A percentile compares a stretch with the other conserved stretches of the same genome.
phyloP scores from a whole-genome alignment of 2,888 invertebrate species.

The Orchestes rusci region DNA sequence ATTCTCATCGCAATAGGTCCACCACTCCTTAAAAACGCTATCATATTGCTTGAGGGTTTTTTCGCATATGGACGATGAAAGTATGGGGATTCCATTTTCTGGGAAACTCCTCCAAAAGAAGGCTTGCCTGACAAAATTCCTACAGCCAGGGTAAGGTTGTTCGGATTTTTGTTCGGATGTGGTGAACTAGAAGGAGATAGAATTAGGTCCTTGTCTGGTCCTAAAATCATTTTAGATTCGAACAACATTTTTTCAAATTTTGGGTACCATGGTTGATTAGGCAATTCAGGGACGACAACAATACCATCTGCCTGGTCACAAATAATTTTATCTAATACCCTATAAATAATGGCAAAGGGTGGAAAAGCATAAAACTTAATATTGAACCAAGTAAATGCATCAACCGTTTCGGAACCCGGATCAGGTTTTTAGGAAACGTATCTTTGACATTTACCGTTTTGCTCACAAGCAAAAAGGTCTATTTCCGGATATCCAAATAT shows the following conservation, averaged over 20 bases:
- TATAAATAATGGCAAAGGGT: slow-evolving; percentile 29
- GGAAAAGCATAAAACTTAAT: slow-evolving; percentile 29
- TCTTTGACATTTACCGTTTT: slow-evolving; percentile 28
- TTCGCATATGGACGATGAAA: slow-evolving; percentile 24
- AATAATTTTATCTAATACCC: slow-evolving; percentile 29
- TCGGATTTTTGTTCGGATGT: slow-evolving; percentile 24
- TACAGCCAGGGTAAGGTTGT: slow-evolving; percentile 30
- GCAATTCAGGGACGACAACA: slow-evolving; percentile 31
- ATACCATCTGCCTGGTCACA: slow-evolving; percentile 29
- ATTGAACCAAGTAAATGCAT: slow-evolving; percentile 28
- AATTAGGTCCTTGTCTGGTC: slow-evolving; percentile 24
- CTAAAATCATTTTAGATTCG: slow-evolving; percentile 21
- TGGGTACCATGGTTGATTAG: slow-evolving; percentile 32
- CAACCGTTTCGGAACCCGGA: slow-evolving; percentile 24
- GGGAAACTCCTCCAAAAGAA: slow-evolving; percentile 22
- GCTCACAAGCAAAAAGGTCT: slow-evolving; percentile 15
- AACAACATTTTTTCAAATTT: slow-evolving; percentile 24
- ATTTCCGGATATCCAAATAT: slow-evolving; percentile 13
- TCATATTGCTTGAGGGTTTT: slow-evolving; percentile 28
- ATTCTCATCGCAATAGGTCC: slow-evolving; percentile 4
- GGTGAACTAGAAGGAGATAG: slow-evolving; percentile 25
- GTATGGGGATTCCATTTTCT: slow-evolving; percentile 17
- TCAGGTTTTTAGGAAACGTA: slow-evolving; percentile 30
- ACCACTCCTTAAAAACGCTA: slow-evolving; percentile 16
- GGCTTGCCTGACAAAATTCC: slow-evolving; percentile 28